Evolutionary conservation across 2,113 vertebrate species (phyloP).

Genomic region (Puntigrus tetrazona): DNA sequence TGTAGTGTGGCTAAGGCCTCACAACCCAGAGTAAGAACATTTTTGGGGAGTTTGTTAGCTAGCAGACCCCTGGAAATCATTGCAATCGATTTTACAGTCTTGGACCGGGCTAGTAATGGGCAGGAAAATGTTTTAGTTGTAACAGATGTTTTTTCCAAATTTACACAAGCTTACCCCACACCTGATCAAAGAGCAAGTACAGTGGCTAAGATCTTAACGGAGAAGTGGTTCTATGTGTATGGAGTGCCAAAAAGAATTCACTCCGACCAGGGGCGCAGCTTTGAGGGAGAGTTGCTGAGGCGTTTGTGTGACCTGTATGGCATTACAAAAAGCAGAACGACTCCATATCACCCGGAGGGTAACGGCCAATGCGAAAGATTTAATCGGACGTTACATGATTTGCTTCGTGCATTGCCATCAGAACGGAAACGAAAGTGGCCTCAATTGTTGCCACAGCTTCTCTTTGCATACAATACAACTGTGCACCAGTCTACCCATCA

Average conservation of each 20-base stretch:
- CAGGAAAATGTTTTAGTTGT: too few species aligned
- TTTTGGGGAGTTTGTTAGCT: background rate
- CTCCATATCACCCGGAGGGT: background rate
- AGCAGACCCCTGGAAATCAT: background rate
- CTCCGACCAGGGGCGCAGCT: background rate
- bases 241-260: background rate
- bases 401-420: background rate
- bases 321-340: background rate
- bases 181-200: background rate
- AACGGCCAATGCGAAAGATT: background rate
- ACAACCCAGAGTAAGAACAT: background rate
- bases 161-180: background rate
- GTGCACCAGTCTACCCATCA: background rate
- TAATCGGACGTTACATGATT: background rate
- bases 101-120: background rate
- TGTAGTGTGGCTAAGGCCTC: too few species aligned
- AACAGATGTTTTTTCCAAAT: too few species aligned
- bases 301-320: background rate
- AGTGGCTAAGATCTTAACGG: background rate
- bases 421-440: background rate
- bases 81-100: background rate
- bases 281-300: background rate
- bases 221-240: background rate
- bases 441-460: background rate
- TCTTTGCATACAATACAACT: background rate